Evolutionary conservation across 2,113 vertebrate genomes (phyloP), one percentile per base, ranked within the genome.

Genomic region (Caranx ignobilis): DNA sequence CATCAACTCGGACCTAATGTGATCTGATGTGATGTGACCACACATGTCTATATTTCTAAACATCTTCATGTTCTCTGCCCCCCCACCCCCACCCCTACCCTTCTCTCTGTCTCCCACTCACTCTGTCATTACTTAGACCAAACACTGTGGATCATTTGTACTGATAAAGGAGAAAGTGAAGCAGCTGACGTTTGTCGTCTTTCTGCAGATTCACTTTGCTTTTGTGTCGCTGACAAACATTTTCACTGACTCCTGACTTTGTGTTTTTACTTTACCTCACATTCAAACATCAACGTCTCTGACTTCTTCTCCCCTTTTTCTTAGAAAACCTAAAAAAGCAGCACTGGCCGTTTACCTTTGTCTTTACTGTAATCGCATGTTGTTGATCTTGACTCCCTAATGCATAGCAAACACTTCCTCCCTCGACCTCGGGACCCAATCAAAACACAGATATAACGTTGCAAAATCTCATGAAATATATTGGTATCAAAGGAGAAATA

Each of bases 381-480:
- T 72, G 45, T 57, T 72, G 45, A 86, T 47, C 77, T 61, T 67
- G 37, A 67, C 75, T 83, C 64, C 52, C 52, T 10, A 4, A 47
- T 37, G 68, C 71, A 71, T 1, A 5, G 39, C 7, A 72, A 60
- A 64, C 56, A 61, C 57, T 75, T 35, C 26, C 77, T 32, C 34
- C 10, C 4, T 34, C 31, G 69, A 75, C 69, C 72, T 32, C 11
- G 56, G 43, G 34, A 52, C 5, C 3, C 0, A 73, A 56, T 71
- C 45, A 79, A 66, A 84, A 56, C 57, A 69, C 8, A 6, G 57
- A 65, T 21, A 18, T 5, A 7, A 62, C 64, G 19, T 69, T 76
- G 60, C 71, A 54, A 76, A 83, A 85, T 70, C 66, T 15, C 32
- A 62, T 50, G 18, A 84, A 57, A 71, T 67, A 81, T 21, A 61